phyloP scores from a whole-genome alignment of 2,113 vertebrate species.

The Takifugu bimaculatus region DNA sequence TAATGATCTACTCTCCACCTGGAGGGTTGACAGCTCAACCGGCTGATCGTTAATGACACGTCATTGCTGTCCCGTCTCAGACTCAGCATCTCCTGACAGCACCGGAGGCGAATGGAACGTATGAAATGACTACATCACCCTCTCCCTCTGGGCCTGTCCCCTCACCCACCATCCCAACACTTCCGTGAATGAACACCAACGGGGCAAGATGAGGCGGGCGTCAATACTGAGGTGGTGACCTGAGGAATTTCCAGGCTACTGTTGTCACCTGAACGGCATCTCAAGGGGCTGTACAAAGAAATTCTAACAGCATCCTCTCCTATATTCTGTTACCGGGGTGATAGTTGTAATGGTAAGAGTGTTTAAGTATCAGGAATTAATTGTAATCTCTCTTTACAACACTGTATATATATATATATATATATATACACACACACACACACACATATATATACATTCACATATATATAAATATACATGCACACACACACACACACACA shows the following conservation, averaged over 20 bases:
- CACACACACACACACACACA: too few relatives aligned
- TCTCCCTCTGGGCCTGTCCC: conserved; percentile 27
- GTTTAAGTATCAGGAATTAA: not conserved
- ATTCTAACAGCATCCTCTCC: conserved; percentile 2
- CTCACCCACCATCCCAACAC: too few relatives aligned
- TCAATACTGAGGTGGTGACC: conserved; percentile 9
- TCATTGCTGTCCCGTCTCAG: conserved; percentile 23
- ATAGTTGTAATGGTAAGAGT: conserved; percentile 5
- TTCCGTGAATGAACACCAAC: not conserved
- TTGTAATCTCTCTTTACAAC: not conserved
- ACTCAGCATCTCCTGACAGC: conserved; percentile 46
- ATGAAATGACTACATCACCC: conserved; percentile 49
- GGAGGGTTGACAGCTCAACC: conserved; percentile 44
- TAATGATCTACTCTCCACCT: conserved; percentile 35
- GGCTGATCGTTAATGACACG: conserved; percentile 61
- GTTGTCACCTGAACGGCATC: conserved; percentile 20
- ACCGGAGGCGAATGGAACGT: conserved; percentile 39
- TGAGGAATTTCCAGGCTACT: conserved; percentile 21
- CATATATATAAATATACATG: not conserved
- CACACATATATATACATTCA: not conserved
- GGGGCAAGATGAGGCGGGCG: conserved; percentile 26
- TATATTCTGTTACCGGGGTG: not conserved
- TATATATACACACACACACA: not conserved
- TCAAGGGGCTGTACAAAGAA: conserved; percentile 1
- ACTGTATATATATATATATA: not conserved